These are phyloP conservation scores for Iphiclides podalirius DNA, from an alignment of 2,888 invertebrate genomes.

Conservation along the genomic window DNA sequence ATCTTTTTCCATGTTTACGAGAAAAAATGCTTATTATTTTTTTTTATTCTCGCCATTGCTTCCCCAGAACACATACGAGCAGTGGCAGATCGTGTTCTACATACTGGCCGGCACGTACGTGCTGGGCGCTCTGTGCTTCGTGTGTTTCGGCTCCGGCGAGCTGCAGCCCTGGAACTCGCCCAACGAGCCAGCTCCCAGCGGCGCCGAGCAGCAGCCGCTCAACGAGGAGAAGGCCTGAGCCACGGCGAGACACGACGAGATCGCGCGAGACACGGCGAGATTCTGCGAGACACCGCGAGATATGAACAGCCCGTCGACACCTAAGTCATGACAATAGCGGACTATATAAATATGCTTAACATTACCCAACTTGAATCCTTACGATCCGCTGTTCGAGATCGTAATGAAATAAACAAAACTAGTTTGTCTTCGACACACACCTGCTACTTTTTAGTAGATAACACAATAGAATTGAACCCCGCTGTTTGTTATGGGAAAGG, in stretches of 20 bases:
- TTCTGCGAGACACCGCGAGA: not conserved
- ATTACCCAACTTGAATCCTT: too few relatives aligned
- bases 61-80: slow-evolving; percentile 83
- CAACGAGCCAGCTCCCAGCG: slow-evolving; percentile 25
- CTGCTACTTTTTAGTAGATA: too few relatives aligned
- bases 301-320: too few relatives aligned
- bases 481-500: not conserved
- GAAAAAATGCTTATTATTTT: too few relatives aligned
- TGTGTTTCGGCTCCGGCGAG: slow-evolving; percentile 85
- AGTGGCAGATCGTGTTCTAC: slow-evolving; percentile 92
- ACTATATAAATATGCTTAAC: too few relatives aligned
- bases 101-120: slow-evolving; percentile 87
- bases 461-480: too few relatives aligned
- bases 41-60: too few relatives aligned
- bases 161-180: slow-evolving; percentile 74
- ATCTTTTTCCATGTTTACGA: too few relatives aligned
- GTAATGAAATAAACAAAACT: too few relatives aligned
- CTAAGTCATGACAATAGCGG: too few relatives aligned
- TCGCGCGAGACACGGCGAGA: not conserved
- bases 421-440: too few relatives aligned
- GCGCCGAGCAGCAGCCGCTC: slow-evolving; percentile 58
- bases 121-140: slow-evolving; percentile 82
- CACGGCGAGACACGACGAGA: not conserved
- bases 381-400: too few relatives aligned
- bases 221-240: slow-evolving; percentile 58